These are phyloP conservation scores for Lasiurus borealis DNA, from an alignment of 2,113 vertebrate species.

Conservation along the genomic window DNA sequence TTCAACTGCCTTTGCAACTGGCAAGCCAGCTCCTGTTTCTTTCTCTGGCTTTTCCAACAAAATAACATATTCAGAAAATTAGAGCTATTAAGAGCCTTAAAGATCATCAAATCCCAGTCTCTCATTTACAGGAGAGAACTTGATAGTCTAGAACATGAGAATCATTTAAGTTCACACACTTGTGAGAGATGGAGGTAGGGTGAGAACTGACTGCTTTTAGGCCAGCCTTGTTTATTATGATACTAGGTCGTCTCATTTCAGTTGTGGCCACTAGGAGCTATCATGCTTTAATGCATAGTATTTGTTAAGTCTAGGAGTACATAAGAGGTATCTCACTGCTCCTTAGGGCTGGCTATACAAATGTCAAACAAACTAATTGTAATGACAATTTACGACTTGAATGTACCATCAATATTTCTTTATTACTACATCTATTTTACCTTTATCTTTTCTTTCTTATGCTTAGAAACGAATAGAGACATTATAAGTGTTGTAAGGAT, in stretches of 20 bases:
- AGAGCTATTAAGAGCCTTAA: neutral
- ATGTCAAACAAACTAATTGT: neutral
- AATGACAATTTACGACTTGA: neutral
- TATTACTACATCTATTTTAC: neutral
- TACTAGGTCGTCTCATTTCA: neutral
- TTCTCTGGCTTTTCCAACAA: constrained; percentile 52
- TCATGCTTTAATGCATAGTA: neutral
- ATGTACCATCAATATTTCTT: neutral
- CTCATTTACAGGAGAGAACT: neutral
- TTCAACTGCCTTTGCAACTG: constrained; percentile 42
- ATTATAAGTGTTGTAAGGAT: neutral
- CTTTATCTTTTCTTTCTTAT: neutral
- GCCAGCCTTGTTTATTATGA: neutral
- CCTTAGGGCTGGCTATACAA: neutral
- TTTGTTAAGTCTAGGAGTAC: neutral
- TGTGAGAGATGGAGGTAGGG: neutral
- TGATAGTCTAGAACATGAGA: neutral
- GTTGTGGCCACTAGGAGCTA: neutral
- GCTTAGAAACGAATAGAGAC: neutral
- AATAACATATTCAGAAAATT: constrained; percentile 33
- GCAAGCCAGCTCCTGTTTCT: constrained; percentile 42
- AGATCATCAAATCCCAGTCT: neutral
- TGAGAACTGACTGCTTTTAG: neutral
- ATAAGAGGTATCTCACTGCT: neutral
- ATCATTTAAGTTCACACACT: neutral